Evolutionary conservation across 2,888 invertebrate genomes (phyloP), one percentile per base, ranked within the genome.

Genomic region (Pediacus dermestoides): DNA sequence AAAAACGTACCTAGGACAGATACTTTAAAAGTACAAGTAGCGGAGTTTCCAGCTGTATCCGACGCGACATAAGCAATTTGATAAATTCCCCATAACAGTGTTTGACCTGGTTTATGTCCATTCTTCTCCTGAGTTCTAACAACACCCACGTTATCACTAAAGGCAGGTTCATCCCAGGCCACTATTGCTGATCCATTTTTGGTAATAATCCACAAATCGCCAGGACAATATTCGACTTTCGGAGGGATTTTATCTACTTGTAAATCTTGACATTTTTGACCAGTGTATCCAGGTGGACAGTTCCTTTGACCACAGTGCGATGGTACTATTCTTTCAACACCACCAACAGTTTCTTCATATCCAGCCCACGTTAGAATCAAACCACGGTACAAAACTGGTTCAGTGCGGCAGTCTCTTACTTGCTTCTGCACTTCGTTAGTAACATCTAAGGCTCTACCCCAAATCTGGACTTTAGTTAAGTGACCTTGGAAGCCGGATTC

Each of bases 401-500:
- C 91, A 2, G 89, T 90, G 57, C 91, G 81, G 61, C 93, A 94
- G 58, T 91, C 92, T 14, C 92, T 78, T 1, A 92, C 92, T 78
- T 93, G 92, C 63, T 90, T 90, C 55, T 94, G 93, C 46, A 94
- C 84, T 68, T 93, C 93, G 42, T 87, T 87, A 2, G 91, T 90
- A 10, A 92, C 85, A 62, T 94, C 93, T 1, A 95, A 74, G 22
- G 91, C 88, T 28, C 91, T 78, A 55, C 85, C 86, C 95, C 95
- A 96, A 39, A 95, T 82, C 73, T 95, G 93, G 16, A 93, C 88
- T 68, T 94, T 89, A 4, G 92, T 93, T 23, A 96, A 72, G 57
- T 91, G 89, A 15, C 96, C 96, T 74, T 91, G 90, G 82, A 94
- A 94, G n/a, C 93, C 93, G 27, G 84, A 75, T 68, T 91, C 91